These are phyloP conservation scores for Lypha dubia DNA, from an alignment of 2,888 invertebrate genomes.

Conservation along the genomic window DNA sequence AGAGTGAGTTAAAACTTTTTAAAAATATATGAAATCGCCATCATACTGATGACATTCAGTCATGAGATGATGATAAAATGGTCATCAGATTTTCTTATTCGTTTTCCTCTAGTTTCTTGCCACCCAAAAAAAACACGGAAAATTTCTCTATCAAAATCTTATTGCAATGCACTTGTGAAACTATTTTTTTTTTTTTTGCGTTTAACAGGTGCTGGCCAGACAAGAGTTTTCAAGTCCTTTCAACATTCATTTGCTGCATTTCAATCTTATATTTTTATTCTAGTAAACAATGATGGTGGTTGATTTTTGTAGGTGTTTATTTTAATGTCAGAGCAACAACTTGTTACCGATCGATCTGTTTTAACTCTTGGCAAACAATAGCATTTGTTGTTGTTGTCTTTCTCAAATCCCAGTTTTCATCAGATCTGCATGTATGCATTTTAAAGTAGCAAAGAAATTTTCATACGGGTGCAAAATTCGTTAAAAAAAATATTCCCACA, in stretches of 20 bases:
- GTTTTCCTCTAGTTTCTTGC: neutral
- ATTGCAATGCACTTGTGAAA: conserved; percentile 22
- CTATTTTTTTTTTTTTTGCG: conserved; percentile 19
- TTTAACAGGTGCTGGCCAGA: conserved; percentile 65
- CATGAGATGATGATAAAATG: too few relatives aligned
- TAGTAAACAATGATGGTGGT: conserved; percentile 49
- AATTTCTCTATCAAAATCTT: neutral
- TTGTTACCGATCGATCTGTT: conserved; percentile 64
- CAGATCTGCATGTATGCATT: conserved; percentile 67
- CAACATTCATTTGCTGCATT: conserved; percentile 13
- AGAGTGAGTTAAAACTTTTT: too few relatives aligned
- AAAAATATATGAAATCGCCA: too few relatives aligned
- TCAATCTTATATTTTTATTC: conserved; percentile 29
- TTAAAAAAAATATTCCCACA: conserved; percentile 70
- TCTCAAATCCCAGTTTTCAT: conserved; percentile 59
- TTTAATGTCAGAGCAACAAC: conserved; percentile 65
- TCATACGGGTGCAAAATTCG: conserved; percentile 57
- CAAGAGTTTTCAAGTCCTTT: conserved; percentile 39
- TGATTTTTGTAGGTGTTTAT: conserved; percentile 69
- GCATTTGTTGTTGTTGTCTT: neutral
- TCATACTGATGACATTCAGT: too few relatives aligned
- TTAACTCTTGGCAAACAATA: conserved; percentile 18
- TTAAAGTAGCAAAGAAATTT: conserved; percentile 50
- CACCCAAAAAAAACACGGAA: too few relatives aligned
- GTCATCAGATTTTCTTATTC: too few relatives aligned